A percentile compares a stretch with the other conserved stretches of the same genome.
These are phyloP conservation scores for Nycticebus coucang DNA, from an alignment of 2,113 vertebrate species.

Conservation along the genomic window DNA sequence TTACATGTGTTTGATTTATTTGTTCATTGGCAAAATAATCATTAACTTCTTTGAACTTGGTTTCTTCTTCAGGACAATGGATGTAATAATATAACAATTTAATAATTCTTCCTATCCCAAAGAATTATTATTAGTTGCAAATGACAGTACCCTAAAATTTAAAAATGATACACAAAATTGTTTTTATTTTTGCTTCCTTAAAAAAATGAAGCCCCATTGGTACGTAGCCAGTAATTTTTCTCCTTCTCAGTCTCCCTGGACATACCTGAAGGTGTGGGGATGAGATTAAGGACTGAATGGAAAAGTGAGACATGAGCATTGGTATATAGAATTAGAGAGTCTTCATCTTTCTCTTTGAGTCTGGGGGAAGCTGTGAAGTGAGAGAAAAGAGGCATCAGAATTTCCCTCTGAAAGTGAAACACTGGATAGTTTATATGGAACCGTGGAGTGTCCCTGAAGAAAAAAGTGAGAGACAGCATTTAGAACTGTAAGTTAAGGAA, in stretches of 20 bases:
- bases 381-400: background rate
- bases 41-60: background rate
- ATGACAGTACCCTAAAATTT: background rate
- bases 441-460: background rate
- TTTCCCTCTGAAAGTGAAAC: background rate
- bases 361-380: background rate
- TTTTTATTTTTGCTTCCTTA: constrained; percentile 42
- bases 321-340: background rate
- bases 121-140: background rate
- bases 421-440: background rate
- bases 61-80: constrained; percentile 3
- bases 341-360: background rate
- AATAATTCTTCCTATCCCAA: background rate
- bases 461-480: constrained; percentile 33
- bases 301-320: background rate
- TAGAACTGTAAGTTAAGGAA: background rate
- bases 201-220: background rate
- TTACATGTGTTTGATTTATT: background rate
- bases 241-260: background rate
- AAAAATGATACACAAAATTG: background rate
- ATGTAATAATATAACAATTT: background rate
- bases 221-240: background rate
- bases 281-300: background rate
- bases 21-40: background rate
- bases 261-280: background rate